Base-by-base conservation (phyloP, 2,113 vertebrate species). In the Coptodon bakossiorum region DNA sequence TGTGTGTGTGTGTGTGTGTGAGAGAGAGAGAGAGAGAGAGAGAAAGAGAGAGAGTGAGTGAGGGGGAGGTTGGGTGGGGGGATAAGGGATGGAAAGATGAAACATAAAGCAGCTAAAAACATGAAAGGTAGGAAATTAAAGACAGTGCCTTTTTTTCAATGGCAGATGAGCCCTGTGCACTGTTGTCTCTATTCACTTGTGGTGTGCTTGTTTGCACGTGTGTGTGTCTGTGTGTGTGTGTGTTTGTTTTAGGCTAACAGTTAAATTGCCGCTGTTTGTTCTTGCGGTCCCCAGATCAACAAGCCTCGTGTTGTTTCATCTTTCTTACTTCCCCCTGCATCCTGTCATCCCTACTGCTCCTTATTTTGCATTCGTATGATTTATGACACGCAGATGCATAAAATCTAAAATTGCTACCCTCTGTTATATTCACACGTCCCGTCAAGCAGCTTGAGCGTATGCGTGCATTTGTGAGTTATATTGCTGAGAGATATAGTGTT, bases 101-200 rank as follows among this genome's bases (percentile, higher is more conserved):
- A 90, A 85, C 83, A 89, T 86, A 86, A 91, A 88, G 43, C 66
- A 78, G 31, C 86, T 66, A 89, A 84, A 81, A 91, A 90, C 81
- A 89, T 89, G 76, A 92, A 91, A 87, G 87, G 43, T 52, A 90
- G 84, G 78, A 90, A 91, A 90, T 90, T 90, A 92, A 88, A 92
- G 83, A 48, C 52, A 7, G 86, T 80, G 81, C 84, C 50, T 81
- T 87, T 61, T 45, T 87, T 86, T 88, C 50, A 90, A 36, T 61
- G 82, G 34, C 11, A 3, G 53, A 31, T 61, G 50, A 82, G 31
- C 14, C 19, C 22, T 48, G 24, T 48, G 71, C 24, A 29, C 71
- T 3, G 68, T 9, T 17, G 68, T 48, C 68, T 73, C 0, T 50
- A 17, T 76, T 76, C 45, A 45, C 71, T 76, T 76, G 24, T 31